Percentiles rank a stretch among this genome's conserved stretches.
These are phyloP conservation scores for Bombus impatiens DNA, from an alignment of 1,140 invertebrate genomes.

Conservation along the genomic window DNA sequence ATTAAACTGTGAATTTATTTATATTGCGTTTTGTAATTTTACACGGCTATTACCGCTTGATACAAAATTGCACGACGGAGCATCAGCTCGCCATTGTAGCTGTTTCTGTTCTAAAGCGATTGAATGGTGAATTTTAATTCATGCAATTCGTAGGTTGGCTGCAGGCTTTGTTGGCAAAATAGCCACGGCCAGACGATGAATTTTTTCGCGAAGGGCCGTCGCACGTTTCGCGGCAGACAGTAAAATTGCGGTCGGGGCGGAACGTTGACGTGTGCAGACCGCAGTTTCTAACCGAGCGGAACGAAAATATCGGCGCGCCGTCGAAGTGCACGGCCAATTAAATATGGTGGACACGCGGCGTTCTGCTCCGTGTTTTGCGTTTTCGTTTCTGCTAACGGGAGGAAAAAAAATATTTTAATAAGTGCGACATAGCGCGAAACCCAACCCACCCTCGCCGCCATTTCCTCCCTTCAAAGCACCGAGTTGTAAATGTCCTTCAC, in stretches of 20 bases:
- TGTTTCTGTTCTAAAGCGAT: no score
- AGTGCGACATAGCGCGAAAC: not conserved
- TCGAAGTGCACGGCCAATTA: slow-evolving; percentile 58
- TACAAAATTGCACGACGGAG: not conserved
- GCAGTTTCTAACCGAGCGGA: slow-evolving; percentile 63
- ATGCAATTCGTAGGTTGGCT: not conserved
- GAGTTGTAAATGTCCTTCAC: not conserved
- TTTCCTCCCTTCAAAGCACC: slow-evolving; percentile 6
- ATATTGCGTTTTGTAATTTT: not conserved
- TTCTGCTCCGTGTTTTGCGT: not conserved
- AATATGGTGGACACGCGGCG: slow-evolving; percentile 48
- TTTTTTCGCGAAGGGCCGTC: slow-evolving; percentile 21
- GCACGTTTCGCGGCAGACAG: slow-evolving; percentile 43
- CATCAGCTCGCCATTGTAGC: no score
- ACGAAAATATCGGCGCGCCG: slow-evolving; percentile 60
- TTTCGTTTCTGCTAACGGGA: slow-evolving; percentile 9
- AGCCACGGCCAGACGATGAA: not conserved
- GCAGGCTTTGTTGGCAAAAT: not conserved
- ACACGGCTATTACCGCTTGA: not conserved
- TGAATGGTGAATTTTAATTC: not conserved
- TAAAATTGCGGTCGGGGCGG: slow-evolving; percentile 59
- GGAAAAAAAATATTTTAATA: slow-evolving; percentile 51
- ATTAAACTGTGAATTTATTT: no score
- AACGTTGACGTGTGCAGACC: slow-evolving; percentile 59
- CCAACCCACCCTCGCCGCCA: not conserved